Conservation (phyloP, 2,797 vertebrate species). For the Microctenopoma steveboyesi region DNA sequence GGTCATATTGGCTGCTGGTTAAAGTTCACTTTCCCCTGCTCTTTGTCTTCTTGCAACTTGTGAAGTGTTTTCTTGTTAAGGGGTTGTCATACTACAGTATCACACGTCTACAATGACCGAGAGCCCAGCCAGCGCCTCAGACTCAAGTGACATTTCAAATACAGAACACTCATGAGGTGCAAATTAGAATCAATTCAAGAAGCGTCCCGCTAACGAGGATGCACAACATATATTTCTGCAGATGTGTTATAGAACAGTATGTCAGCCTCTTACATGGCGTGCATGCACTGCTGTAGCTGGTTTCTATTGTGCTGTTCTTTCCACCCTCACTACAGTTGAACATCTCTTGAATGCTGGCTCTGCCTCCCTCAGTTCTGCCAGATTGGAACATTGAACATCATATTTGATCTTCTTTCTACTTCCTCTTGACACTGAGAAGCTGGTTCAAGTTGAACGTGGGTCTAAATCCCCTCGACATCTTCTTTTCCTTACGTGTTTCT, state of each 20-base stretch:
- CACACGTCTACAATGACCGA: constrained; percentile 1
- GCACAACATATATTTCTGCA: neutral
- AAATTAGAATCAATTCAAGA: too few relatives aligned
- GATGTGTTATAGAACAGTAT: constrained; percentile 25
- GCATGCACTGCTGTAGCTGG: constrained; percentile 37
- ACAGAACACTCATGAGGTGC: neutral
- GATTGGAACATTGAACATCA: constrained; percentile 16
- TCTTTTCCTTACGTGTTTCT: neutral
- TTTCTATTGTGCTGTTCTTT: constrained; percentile 15
- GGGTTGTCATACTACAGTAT: constrained; percentile 32
- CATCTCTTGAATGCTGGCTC: constrained; percentile 5
- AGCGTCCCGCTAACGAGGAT: neutral
- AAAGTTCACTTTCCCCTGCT: constrained; percentile 17
- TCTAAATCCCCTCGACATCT: constrained; percentile 14
- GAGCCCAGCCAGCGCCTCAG: neutral
- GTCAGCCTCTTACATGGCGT: constrained; percentile 41
- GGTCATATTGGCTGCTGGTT: constrained; percentile 48
- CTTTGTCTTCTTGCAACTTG: neutral
- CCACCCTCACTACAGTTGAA: constrained; percentile 15
- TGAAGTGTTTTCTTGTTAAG: constrained; percentile 5
- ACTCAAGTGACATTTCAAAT: neutral
- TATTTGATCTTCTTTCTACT: constrained; percentile 11
- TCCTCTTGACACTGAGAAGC: constrained; percentile 42
- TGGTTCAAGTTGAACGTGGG: constrained; percentile 6
- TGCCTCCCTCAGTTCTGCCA: constrained; percentile 11